Evolutionary conservation across 2,888 invertebrate genomes (phyloP).

Genomic region (Volucella inflata): DNA sequence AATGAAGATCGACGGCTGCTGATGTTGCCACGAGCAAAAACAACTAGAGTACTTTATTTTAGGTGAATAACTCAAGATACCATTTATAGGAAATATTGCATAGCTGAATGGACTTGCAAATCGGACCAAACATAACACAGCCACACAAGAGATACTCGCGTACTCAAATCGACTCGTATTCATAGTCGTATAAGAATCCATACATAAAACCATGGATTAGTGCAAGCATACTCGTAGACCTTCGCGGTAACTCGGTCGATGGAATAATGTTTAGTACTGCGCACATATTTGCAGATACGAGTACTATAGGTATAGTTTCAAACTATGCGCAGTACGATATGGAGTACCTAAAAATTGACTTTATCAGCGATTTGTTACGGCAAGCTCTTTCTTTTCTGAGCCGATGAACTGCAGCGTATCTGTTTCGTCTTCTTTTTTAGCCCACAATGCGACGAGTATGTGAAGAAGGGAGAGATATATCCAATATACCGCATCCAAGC

Average conservation of each 20-base stretch:
- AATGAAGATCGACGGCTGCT: constrained; percentile 71
- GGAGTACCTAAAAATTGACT: constrained; percentile 68
- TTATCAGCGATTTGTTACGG: constrained; percentile 70
- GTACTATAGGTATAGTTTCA: constrained; percentile 34
- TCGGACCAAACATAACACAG: constrained; percentile 55
- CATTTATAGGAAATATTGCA: constrained; percentile 76
- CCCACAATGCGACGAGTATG: constrained; percentile 10
- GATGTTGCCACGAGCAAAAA: constrained; percentile 71
- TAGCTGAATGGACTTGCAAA: constrained; percentile 70
- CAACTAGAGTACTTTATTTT: constrained; percentile 75
- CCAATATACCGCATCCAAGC: too few species aligned
- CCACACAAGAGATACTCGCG: neutral
- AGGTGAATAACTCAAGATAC: constrained; percentile 76
- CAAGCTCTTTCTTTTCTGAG: constrained; percentile 46
- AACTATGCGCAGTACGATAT: constrained; percentile 50
- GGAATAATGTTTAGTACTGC: constrained; percentile 60
- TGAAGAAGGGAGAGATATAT: too few species aligned
- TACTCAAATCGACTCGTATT: too few species aligned
- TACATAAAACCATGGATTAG: constrained; percentile 31
- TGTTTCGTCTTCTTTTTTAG: constrained; percentile 63
- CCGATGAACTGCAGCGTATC: constrained; percentile 39
- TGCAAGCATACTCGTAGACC: constrained; percentile 38
- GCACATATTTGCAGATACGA: constrained; percentile 56
- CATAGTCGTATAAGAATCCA: neutral
- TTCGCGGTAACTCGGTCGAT: constrained; percentile 67